A percentile compares a stretch with the other conserved stretches of the same genome.
Evolutionary conservation across 2,113 vertebrate species (phyloP).

Genomic region (Colius striatus): DNA sequence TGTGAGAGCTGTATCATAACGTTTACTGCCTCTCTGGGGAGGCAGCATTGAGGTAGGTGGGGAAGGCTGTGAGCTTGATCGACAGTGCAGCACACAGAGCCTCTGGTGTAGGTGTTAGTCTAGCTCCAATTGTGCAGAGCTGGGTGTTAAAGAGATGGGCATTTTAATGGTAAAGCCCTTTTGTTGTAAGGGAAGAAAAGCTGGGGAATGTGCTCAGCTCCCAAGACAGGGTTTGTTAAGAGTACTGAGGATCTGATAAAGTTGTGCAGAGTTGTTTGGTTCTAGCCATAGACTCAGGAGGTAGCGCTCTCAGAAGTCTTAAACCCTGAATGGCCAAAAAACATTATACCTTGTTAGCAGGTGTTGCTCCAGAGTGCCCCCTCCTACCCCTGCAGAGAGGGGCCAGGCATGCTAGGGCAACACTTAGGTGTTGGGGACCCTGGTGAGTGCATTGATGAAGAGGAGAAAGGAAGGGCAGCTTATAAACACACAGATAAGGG

Average conservation of each 20-base stretch:
- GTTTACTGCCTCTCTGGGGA: background rate
- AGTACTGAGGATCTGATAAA: background rate
- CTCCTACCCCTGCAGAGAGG: background rate
- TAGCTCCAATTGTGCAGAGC: background rate
- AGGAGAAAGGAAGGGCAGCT: background rate
- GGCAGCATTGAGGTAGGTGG: background rate
- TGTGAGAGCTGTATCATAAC: background rate
- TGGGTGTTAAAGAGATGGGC: background rate
- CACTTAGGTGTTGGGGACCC: background rate
- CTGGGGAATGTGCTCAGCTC: background rate
- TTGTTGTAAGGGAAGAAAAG: background rate
- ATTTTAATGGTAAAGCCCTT: background rate
- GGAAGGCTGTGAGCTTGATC: background rate
- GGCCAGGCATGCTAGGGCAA: background rate
- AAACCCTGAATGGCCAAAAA: background rate
- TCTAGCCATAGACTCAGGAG: background rate
- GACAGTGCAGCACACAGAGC: background rate
- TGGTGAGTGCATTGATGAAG: background rate
- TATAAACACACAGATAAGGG: background rate
- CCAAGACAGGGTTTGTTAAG: background rate
- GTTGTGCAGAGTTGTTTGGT: background rate
- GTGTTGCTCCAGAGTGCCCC: accelerated
- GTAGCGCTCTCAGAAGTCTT: background rate
- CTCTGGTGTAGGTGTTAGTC: background rate
- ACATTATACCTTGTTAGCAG: too few relatives aligned